Evolutionary conservation across 1,140 invertebrate species (phyloP).

Genomic region (Tetramorium alpestre): DNA sequence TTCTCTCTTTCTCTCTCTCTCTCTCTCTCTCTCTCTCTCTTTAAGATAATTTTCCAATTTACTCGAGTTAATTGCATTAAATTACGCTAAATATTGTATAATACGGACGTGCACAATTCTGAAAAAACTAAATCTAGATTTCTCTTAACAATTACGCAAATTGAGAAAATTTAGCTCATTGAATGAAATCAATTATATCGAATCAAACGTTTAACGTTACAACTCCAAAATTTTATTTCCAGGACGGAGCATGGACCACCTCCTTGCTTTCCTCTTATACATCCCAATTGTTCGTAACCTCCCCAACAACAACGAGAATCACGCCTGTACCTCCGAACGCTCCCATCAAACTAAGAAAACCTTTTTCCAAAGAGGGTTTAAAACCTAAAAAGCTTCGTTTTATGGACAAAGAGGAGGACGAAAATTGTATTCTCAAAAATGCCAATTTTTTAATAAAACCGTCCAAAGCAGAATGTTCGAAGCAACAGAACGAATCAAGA

Average conservation of each 20-base stretch:
- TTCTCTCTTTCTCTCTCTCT: too few species aligned
- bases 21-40: too few species aligned
- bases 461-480: background rate
- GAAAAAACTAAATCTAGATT: background rate
- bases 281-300: slow-evolving; percentile 8
- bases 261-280: background rate
- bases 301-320: slow-evolving; percentile 23
- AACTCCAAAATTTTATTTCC: background rate
- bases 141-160: background rate
- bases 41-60: too few species aligned
- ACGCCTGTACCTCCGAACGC: slow-evolving; percentile 58
- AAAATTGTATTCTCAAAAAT: background rate
- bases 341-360: slow-evolving; percentile 70
- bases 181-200: background rate
- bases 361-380: slow-evolving; percentile 57
- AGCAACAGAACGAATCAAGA: background rate
- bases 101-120: too few species aligned
- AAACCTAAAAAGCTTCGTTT: slow-evolving; percentile 76
- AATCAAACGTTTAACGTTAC: background rate
- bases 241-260: background rate
- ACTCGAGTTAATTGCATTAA: too few species aligned
- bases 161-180: background rate
- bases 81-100: too few species aligned
- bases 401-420: slow-evolving; percentile 60
- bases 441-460: background rate